phyloP scores from a whole-genome alignment of 2,888 invertebrate species.

The Hanleya hanleyi region DNA sequence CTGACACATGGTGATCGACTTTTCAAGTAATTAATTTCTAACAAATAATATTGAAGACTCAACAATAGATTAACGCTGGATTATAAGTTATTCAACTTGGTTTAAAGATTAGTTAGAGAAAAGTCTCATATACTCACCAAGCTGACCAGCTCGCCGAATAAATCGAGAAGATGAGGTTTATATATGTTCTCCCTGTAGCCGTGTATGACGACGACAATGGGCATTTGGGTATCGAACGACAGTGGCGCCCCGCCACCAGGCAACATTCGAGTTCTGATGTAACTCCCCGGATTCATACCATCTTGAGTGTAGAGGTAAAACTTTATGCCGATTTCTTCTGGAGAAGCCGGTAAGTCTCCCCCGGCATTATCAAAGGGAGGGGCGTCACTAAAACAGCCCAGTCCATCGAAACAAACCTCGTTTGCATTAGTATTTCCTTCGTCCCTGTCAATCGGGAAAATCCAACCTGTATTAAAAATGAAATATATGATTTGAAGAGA shows the following conservation, averaged over 20 bases:
- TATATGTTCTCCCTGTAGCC: neutral
- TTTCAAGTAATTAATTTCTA: too few relatives aligned
- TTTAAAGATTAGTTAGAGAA: too few relatives aligned
- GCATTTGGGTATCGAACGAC: neutral
- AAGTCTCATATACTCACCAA: too few relatives aligned
- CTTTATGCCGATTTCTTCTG: conserved; percentile 80
- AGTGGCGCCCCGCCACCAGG: neutral
- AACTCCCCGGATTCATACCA: conserved; percentile 51
- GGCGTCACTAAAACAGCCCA: conserved; percentile 53
- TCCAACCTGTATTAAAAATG: neutral
- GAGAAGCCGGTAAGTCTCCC: conserved; percentile 50
- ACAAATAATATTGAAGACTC: too few relatives aligned
- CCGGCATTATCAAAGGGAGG: conserved; percentile 48
- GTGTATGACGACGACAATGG: neutral
- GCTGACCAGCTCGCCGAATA: neutral
- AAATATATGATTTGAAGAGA: neutral
- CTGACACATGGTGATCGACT: too few relatives aligned
- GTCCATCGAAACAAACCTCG: conserved; percentile 50
- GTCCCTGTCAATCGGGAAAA: neutral
- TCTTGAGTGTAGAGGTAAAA: conserved; percentile 80
- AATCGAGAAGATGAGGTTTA: neutral
- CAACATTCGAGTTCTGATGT: neutral
- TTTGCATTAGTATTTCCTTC: neutral
- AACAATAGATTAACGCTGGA: too few relatives aligned
- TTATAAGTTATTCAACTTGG: too few relatives aligned